These are phyloP conservation scores for Colostygia pectinataria DNA, from an alignment of 2,888 invertebrate genomes.

Conservation along the genomic window DNA sequence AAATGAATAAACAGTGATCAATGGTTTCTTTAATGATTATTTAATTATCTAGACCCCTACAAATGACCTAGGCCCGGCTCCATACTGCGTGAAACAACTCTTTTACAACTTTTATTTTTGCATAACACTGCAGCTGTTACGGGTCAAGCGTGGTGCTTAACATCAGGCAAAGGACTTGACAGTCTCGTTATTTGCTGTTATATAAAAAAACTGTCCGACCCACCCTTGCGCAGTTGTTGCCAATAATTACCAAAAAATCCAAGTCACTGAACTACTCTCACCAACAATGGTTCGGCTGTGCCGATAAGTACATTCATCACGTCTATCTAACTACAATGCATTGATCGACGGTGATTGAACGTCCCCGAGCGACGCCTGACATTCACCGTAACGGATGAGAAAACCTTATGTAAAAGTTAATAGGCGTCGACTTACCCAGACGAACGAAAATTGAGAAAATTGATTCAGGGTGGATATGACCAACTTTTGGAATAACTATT, in stretches of 20 bases:
- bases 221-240: not conserved
- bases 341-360: slow-evolving; percentile 61
- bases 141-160: too few species aligned
- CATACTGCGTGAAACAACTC: too few species aligned
- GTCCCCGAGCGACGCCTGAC: slow-evolving; percentile 47
- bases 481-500: too few species aligned
- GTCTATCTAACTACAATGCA: slow-evolving; percentile 35
- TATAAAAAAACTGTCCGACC: too few species aligned
- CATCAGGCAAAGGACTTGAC: too few species aligned
- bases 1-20: too few species aligned
- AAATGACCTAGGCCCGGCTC: too few species aligned
- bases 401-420: slow-evolving; percentile 31
- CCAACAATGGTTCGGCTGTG: slow-evolving; percentile 47
- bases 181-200: too few species aligned
- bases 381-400: slow-evolving; percentile 31
- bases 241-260: slow-evolving; percentile 31
- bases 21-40: too few species aligned
- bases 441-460: not conserved
- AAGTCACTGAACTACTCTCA: slow-evolving; percentile 52
- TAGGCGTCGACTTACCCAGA: slow-evolving; percentile 15
- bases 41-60: too few species aligned
- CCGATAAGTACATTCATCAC: slow-evolving; percentile 41
- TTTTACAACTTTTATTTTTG: too few species aligned
- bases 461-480: not conserved
- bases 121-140: too few species aligned